Percentiles rank a stretch among this genome's conserved stretches.
Evolutionary conservation across 2,113 vertebrate species (phyloP).

Genomic region (Anser brachyrhynchus): DNA sequence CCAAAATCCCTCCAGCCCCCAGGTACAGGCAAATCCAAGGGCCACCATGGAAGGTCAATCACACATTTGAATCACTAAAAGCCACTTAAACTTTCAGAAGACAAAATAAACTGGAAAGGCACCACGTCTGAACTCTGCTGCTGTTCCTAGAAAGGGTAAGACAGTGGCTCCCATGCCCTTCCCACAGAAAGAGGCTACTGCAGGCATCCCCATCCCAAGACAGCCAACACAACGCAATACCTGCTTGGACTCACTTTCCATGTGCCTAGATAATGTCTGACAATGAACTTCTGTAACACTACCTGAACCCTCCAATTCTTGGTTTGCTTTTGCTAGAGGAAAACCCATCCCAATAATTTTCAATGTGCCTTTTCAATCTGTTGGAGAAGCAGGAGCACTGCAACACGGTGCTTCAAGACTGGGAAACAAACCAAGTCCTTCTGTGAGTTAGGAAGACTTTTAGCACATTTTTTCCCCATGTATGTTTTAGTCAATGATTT

Average conservation of each 20-base stretch:
- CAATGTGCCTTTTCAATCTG: background rate
- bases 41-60: background rate
- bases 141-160: background rate
- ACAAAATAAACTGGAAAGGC: background rate
- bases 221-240: background rate
- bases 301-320: background rate
- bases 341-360: background rate
- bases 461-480: no score
- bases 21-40: background rate
- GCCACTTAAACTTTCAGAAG: background rate
- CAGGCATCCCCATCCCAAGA: background rate
- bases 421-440: background rate
- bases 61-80: background rate
- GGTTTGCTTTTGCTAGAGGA: background rate
- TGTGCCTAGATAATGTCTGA: background rate
- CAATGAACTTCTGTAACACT: background rate
- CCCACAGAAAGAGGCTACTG: background rate
- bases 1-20: background rate
- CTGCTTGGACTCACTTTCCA: background rate
- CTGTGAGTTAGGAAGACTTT: background rate
- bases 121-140: background rate
- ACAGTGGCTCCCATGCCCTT: accelerated
- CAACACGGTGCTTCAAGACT: background rate
- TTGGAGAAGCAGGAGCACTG: background rate
- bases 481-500: background rate